Evolutionary conservation across 2,797 vertebrate species (phyloP), one percentile per base, ranked within the genome.

Genomic region (Echiichthys vipera): DNA sequence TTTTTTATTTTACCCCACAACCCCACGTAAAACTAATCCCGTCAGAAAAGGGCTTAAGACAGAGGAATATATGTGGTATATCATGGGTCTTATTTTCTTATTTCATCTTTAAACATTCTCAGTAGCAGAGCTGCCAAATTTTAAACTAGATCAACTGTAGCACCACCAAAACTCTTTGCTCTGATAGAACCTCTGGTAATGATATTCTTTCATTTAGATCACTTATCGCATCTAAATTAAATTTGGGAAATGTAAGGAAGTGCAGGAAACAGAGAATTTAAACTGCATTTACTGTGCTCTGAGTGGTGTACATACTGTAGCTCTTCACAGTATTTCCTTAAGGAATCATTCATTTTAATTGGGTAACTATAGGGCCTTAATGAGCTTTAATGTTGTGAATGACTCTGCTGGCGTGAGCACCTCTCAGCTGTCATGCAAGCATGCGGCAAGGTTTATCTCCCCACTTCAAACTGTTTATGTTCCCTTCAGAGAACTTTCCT

Each of bases 301-400:
- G 72, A 72, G 58, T 39, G 20, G 42, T 47, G 42, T 54, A 42
- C 24, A 13, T 54, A n/a, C n/a, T n/a, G n/a, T n/a, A 64, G 53
- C 70, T 70, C 43, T 65, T 65, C 57, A 24, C 45, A 65, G 63
- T 45, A 71, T 84, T 85, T 85, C 65, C 42, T 70, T 25, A 59
- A 56, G 74, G 70, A 77, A 53, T 83, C 67, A 75, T 80, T 88
- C 59, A 80, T 74, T 88, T 58, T 65, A 87, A 87, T 77, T 76
- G 40, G 71, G 63, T 59, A 73, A 74, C 73, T 72, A 75, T 66
- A 73, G 59, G 24, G 54, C 59, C 68, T 77, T 80, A 78, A 85
- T 80, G 80, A 82, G 71, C 58, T 78, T 75, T 80, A 75, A 84
- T 83, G 77, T 61, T 69, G 37, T 67, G 62, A 79, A 74, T 77